Base-by-base conservation (phyloP, 2,797 vertebrate species). In the Amniataba percoides region DNA sequence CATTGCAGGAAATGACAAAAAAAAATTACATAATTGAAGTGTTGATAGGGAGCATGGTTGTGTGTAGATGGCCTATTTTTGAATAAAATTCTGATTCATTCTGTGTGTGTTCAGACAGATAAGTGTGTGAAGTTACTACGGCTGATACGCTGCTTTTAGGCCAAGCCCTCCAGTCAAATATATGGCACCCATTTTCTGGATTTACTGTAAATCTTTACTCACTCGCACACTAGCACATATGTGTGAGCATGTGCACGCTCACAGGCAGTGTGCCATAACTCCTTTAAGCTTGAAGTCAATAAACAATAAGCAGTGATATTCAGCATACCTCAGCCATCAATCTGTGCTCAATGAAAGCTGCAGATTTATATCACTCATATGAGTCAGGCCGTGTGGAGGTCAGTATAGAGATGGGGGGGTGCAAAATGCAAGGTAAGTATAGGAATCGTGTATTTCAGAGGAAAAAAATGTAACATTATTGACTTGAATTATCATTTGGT, bases 271-370 rank as follows among this genome's bases (percentile, higher is more conserved):
- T 56, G 56, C 73, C 60, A 81, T 86, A 78, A 88, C 59, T 86
- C 74, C 70, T 80, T 80, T 51, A 68, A 77, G 73, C 66, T 82
- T 79, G 48, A 81, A 84, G 81, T 78, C 83, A 78, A 77, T 90
- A 83, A 85, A 89, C 61, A 82, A 80, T 82, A 87, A 91, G 87
- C 69, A 68, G 59, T 66, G n/a, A 77, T 82, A 85, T 86, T 84
- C 64, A 65, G 66, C 84, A 83, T 57, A 81, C 70, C 70, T 71
- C 69, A 49, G 64, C 53, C 72, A 83, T 84, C 75, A 77, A 62
- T 84, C 74, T 71, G 55, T 53, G 66, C 63, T 74, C 79, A 77
- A 40, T 70, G 85, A 84, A 81, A 85, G 75, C 62, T 70, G 61
- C 60, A 82, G 63, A 87, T 86, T 80, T 74, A 79, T 57, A 71